phyloP scores from a whole-genome alignment of 2,113 vertebrate genomes.

The Maccullochella peelii region DNA sequence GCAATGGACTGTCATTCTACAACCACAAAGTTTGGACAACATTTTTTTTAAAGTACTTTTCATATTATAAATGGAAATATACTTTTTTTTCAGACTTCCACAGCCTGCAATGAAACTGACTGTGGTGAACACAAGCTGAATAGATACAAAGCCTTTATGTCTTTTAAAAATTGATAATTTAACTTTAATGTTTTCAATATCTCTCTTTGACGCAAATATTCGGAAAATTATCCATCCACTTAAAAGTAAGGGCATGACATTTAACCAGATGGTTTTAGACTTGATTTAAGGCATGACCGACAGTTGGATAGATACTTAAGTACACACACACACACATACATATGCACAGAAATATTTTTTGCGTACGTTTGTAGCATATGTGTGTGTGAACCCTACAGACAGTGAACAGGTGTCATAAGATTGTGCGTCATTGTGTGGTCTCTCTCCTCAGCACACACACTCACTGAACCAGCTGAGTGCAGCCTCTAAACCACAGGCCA shows the following conservation, averaged over 20 bases:
- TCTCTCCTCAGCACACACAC: not conserved
- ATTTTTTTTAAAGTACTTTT: too few species aligned
- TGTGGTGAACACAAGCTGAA: not conserved
- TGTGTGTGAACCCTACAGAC: conserved; percentile 4
- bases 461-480: conserved; percentile 30
- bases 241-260: not conserved
- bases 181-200: not conserved
- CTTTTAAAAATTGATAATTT: not conserved
- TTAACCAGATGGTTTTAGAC: too few species aligned
- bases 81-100: too few species aligned
- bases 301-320: too few species aligned
- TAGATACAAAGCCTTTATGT: not conserved
- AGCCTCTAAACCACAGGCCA: conserved; percentile 53
- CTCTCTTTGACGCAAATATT: not conserved
- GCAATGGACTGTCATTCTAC: too few species aligned
- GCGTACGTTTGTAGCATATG: not conserved
- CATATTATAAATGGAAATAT: too few species aligned
- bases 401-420: conserved; percentile 23
- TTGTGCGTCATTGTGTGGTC: conserved; percentile 56
- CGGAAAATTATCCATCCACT: not conserved
- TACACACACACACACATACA: too few species aligned
- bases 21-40: too few species aligned
- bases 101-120: not conserved
- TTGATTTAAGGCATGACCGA: too few species aligned
- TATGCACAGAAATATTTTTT: too few species aligned